Evolutionary conservation across 2,888 invertebrate species (phyloP), one percentile per base, ranked within the genome.

Genomic region (Pherbina coryleti): DNA sequence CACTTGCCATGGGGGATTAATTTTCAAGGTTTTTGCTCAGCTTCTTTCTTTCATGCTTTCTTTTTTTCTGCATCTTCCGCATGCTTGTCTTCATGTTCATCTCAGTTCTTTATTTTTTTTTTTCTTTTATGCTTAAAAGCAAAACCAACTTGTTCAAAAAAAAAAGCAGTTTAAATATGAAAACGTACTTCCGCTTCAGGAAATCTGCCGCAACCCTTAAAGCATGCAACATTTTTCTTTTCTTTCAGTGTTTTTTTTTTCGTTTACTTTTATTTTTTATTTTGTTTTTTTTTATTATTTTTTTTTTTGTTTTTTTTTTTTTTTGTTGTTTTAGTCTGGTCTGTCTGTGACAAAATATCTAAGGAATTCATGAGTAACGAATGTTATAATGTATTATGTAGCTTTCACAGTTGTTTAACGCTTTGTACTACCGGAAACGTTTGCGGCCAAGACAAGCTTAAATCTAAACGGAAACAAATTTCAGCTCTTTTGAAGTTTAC

Each of bases 311-410:
- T 22, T 57, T 25, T 22, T 57, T 57, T 22, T 57, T 14, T 60
- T 60, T 60, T 25, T 60, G 5, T 60, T 60, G 60, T 55, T 7
- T 8, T 22, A 17, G 28, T 37, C 66, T 37, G 19, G n/a, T n/a
- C n/a, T 37, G n/a, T 34, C 28, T n/a, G 34, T 22, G 55, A 22
- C 55, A 22, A 19, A 28, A 25, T 22, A 60, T 60, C 57, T 14
- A 25, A 60, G 22, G 57, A 60, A 28, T 60, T 37, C 67, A 37
- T 44, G 67, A 34, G 44, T 67, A 67, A 67, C 66, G 66, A 66
- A 34, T 44, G 67, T 44, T 34, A 67, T 14, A 67, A 67, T 67
- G 67, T 34, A 67, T 67, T 67, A 67, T 37, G 44, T 37, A n/a
- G 34, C 22, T 19, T 4, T 25, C 37, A 22, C 37, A 22, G 67